Conservation (phyloP, 2,113 vertebrate genomes). For the Lucifuga dentata region DNA sequence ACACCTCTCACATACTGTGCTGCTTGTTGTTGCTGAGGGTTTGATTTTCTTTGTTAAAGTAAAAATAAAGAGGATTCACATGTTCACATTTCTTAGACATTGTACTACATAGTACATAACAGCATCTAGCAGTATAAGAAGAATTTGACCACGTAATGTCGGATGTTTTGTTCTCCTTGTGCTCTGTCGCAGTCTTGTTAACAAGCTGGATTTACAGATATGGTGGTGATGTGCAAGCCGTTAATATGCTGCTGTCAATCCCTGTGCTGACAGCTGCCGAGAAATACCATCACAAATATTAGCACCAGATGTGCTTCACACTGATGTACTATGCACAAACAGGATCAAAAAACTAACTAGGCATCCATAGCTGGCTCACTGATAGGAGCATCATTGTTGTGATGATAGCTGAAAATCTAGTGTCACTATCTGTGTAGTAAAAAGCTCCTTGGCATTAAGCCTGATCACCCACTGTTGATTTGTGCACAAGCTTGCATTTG, state of each 20-base stretch:
- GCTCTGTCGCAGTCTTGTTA: constrained; percentile 64
- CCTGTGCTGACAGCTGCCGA: constrained; percentile 73
- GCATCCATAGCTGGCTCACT: constrained; percentile 45
- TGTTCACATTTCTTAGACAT: constrained; percentile 14
- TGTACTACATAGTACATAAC: constrained; percentile 16
- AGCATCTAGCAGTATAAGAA: background rate
- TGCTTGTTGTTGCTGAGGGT: background rate
- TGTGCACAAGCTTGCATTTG: constrained; percentile 47
- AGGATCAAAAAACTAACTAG: constrained; percentile 65
- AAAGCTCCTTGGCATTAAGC: constrained; percentile 52
- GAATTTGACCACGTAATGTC: constrained; percentile 3
- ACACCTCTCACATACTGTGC: constrained; percentile 6
- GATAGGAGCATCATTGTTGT: constrained; percentile 56
- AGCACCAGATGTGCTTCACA: constrained; percentile 73
- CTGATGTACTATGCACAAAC: constrained; percentile 54
- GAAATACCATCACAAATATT: constrained; percentile 76
- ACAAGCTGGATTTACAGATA: constrained; percentile 77
- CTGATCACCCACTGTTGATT: constrained; percentile 44
- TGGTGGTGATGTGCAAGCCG: constrained; percentile 54
- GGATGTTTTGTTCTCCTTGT: constrained; percentile 42
- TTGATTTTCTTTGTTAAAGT: constrained; percentile 3
- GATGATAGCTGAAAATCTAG: constrained; percentile 45
- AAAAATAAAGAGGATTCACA: constrained; percentile 11
- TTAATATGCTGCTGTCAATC: constrained; percentile 76
- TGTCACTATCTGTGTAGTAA: constrained; percentile 68